Evolutionary conservation across 2,797 vertebrate species (phyloP).

Genomic region (Tamandua tetradactyla): DNA sequence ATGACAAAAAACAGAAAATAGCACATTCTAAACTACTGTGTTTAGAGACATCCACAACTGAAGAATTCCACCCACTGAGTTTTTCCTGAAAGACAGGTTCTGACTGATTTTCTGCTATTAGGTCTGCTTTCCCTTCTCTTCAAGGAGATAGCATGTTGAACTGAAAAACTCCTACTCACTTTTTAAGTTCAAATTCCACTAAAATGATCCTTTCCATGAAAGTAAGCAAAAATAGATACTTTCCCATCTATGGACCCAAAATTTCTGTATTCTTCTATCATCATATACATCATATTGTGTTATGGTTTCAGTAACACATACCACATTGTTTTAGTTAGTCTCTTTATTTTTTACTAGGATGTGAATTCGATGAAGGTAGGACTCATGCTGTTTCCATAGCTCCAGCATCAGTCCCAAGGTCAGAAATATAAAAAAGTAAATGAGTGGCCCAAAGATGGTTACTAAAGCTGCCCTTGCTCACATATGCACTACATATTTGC

Average conservation of each 20-base stretch:
- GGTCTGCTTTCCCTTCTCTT: background rate
- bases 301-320: background rate
- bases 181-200: no score
- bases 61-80: background rate
- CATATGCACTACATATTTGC: background rate
- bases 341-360: background rate
- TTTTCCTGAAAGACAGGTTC: background rate
- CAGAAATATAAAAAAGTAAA: background rate
- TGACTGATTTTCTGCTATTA: background rate
- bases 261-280: background rate
- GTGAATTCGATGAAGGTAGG: background rate
- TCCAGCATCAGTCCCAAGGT: background rate
- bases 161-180: background rate
- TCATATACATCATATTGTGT: fast-evolving
- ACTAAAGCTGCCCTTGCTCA: background rate
- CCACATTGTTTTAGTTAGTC: background rate
- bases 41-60: background rate
- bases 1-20: background rate
- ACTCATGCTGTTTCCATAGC: background rate
- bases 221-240: background rate
- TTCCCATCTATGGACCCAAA: fast-evolving
- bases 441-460: background rate
- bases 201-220: fast-evolving
- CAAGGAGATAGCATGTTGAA: background rate
- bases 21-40: fast-evolving